Conservation (phyloP, 2,797 vertebrate genomes). For the Clarias laeviceps region DNA sequence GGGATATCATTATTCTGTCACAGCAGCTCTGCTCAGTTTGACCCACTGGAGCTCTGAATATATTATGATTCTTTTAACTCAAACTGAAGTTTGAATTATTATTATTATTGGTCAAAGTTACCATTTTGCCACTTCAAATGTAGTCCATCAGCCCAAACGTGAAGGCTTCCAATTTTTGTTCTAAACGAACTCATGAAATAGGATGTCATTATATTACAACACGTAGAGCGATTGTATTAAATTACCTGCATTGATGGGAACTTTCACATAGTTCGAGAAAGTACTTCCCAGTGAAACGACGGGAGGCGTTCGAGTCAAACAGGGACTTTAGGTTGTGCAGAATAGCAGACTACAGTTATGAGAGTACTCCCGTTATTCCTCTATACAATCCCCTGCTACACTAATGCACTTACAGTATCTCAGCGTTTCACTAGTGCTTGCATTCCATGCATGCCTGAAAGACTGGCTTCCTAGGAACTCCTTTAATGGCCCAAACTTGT, state of each 20-base stretch:
- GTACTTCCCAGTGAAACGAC: background rate
- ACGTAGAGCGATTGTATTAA: background rate
- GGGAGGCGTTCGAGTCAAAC: too few species aligned
- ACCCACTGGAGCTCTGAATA: slow-evolving; percentile 2
- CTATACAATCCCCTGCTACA: too few species aligned
- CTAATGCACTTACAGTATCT: too few species aligned
- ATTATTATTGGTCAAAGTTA: background rate
- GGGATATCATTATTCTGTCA: slow-evolving; percentile 39
- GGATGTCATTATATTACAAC: slow-evolving; percentile 15
- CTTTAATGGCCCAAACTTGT: too few species aligned
- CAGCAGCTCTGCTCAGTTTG: slow-evolving; percentile 1
- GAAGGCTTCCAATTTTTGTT: background rate
- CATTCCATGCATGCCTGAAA: too few species aligned
- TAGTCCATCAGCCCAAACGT: background rate
- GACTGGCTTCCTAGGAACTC: too few species aligned
- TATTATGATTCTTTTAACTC: slow-evolving; percentile 3
- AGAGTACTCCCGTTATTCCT: too few species aligned
- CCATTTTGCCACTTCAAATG: background rate
- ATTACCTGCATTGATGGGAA: background rate
- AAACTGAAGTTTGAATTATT: slow-evolving; percentile 19
- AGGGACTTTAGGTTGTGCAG: too few species aligned
- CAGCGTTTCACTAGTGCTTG: too few species aligned
- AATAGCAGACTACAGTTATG: too few species aligned
- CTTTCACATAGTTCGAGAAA: background rate
- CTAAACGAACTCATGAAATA: background rate